phyloP scores from a whole-genome alignment of 2,113 vertebrate species.

The Accipiter cooperii region DNA sequence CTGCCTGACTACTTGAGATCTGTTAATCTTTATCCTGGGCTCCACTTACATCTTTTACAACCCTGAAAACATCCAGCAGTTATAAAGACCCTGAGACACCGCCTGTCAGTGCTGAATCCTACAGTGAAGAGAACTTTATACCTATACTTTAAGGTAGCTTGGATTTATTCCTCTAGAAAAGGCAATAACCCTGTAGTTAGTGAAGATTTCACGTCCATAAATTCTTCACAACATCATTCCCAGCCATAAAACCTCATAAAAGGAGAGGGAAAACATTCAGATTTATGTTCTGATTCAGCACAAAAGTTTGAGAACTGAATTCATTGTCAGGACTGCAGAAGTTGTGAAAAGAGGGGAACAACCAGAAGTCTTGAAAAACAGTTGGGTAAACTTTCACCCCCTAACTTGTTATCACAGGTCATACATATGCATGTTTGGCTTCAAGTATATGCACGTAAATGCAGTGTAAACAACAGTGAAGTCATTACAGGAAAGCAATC shows the following conservation, averaged over 20 bases:
- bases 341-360: background rate
- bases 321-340: background rate
- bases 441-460: background rate
- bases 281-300: conserved; percentile 59
- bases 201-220: conserved; percentile 53
- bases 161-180: conserved; percentile 65
- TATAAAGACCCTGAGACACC: conserved; percentile 4
- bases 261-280: conserved; percentile 2
- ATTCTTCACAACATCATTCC: conserved; percentile 52
- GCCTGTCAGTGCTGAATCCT: conserved; percentile 27
- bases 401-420: background rate
- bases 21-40: conserved; percentile 17
- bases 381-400: accelerated
- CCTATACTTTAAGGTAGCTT: background rate
- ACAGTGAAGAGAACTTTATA: conserved; percentile 32
- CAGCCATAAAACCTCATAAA: conserved; percentile 46
- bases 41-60: conserved; percentile 23
- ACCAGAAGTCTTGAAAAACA: background rate
- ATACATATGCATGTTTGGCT: background rate
- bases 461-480: background rate
- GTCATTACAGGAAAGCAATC: background rate
- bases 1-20: background rate
- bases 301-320: conserved; percentile 43
- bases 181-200: conserved; percentile 58
- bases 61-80: background rate